Conservation (phyloP, 2,113 vertebrate genomes). For the Sapayoa aenigma region DNA sequence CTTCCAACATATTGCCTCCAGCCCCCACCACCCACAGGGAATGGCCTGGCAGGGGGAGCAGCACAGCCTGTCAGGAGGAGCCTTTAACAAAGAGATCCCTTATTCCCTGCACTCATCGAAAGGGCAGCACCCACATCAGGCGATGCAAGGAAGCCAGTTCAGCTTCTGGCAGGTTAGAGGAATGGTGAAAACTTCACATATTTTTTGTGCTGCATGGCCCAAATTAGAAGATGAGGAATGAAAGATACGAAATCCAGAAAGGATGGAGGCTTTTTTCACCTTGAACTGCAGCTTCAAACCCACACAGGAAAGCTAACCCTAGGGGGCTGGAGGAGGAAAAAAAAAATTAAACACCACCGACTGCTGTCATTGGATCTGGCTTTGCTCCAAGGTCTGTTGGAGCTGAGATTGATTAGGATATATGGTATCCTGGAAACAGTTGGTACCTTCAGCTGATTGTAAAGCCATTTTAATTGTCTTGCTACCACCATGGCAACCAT, state of each 20-base stretch:
- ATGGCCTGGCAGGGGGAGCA: conserved; percentile 55
- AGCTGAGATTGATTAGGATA: conserved; percentile 51
- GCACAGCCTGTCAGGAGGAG: conserved; percentile 47
- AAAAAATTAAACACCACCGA: neutral
- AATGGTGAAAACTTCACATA: neutral
- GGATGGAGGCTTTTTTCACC: neutral
- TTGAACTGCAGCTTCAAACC: neutral
- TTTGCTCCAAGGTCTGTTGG: conserved; percentile 13
- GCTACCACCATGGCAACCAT: conserved; percentile 31
- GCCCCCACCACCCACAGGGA: conserved; percentile 53
- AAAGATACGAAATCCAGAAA: neutral
- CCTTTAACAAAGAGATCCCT: conserved; percentile 19
- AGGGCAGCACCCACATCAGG: neutral
- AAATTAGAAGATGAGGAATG: neutral
- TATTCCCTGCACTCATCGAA: neutral
- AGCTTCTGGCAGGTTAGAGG: neutral
- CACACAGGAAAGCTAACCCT: neutral
- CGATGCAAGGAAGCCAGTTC: neutral
- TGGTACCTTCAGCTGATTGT: conserved; percentile 12
- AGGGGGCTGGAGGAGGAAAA: neutral
- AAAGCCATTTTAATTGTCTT: conserved; percentile 40
- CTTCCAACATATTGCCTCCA: conserved; percentile 55
- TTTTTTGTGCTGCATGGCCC: neutral
- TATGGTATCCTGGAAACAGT: conserved; percentile 58
- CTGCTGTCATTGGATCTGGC: conserved; percentile 12